phyloP scores from a whole-genome alignment of 2,113 vertebrate species.

The Scalopus aquaticus region DNA sequence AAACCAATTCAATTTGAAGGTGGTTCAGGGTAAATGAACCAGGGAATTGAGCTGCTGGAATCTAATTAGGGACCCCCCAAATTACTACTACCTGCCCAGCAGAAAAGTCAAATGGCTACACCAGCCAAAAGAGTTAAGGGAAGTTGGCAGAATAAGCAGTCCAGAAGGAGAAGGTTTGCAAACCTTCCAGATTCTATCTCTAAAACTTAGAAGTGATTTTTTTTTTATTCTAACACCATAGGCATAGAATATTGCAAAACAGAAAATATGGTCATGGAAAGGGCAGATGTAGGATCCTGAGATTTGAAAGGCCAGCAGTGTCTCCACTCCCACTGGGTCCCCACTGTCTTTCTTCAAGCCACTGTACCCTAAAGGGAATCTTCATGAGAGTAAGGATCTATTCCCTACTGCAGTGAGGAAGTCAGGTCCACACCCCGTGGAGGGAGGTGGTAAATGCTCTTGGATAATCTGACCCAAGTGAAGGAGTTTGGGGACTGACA shows the following conservation, averaged over 20 bases:
- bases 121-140: slow-evolving; percentile 57
- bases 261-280: neutral
- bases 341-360: neutral
- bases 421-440: neutral
- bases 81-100: slow-evolving; percentile 74
- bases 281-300: neutral
- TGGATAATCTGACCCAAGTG: accelerated
- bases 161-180: slow-evolving; percentile 59
- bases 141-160: slow-evolving; percentile 62
- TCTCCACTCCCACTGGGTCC: neutral
- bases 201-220: slow-evolving; percentile 41
- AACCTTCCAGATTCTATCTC: slow-evolving; percentile 49
- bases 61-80: slow-evolving; percentile 76
- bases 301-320: neutral
- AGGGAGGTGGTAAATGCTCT: neutral
- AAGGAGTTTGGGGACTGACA: too few species aligned
- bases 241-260: neutral
- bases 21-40: slow-evolving; percentile 79
- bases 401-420: neutral
- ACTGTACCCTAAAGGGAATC: neutral
- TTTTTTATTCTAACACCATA: neutral
- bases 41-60: slow-evolving; percentile 77
- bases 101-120: slow-evolving; percentile 72
- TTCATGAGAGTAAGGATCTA: neutral
- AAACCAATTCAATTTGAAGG: slow-evolving; percentile 79